Base-by-base conservation (phyloP, 2,113 vertebrate species). In the Neodontobutis hainanensis region DNA sequence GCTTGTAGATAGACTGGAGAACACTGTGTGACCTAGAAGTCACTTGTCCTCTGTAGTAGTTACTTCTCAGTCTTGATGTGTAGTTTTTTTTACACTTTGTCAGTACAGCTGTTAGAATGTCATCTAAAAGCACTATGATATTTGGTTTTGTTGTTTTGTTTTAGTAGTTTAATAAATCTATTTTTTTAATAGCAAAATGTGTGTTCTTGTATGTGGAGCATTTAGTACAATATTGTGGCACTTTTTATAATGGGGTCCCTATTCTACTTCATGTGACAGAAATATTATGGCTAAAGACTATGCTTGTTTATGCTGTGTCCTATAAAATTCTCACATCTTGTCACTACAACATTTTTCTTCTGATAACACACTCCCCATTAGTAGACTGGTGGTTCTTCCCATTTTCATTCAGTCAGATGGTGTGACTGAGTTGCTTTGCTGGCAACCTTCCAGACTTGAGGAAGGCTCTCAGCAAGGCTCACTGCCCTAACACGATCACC, bases 1-100 rank as follows among this genome's bases (percentile, higher is more conserved):
- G 90, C 90, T 81, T 70, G 85, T 87, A 83, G 8, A 15, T 47
- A 11, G 58, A 68, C 35, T 34, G 57, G 63, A 52, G 15, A 43
- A 40, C 16, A 42, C 36, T 42, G 56, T 10, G 42, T 46, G 38
- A 14, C 11, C 15, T 62, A 57, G 61, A 77, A 11, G 10, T 12
- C 0, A 3, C 48, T 12, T 43, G 44, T 66, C 6, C 52, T 65
- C 10, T 49, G 50, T 76, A 51, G 72, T 65, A 55, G 32, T n/a
- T 46, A 65, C 10, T 40, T 48, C 5, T 27, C 19, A 34, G 50
- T 5, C 12, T 27, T 27, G 19, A 27, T 27, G 19, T 34, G 19
- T 52, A 52, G 5, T 11, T 52, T 52, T 11, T 2, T 1, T 27
- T 27, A 27, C 19, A 27, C 19, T 27, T 27, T 27, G 19, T 27